Evolutionary conservation across 2,113 vertebrate species (phyloP), one percentile per base, ranked within the genome.

Genomic region (Myrmophylax atrothorax): DNA sequence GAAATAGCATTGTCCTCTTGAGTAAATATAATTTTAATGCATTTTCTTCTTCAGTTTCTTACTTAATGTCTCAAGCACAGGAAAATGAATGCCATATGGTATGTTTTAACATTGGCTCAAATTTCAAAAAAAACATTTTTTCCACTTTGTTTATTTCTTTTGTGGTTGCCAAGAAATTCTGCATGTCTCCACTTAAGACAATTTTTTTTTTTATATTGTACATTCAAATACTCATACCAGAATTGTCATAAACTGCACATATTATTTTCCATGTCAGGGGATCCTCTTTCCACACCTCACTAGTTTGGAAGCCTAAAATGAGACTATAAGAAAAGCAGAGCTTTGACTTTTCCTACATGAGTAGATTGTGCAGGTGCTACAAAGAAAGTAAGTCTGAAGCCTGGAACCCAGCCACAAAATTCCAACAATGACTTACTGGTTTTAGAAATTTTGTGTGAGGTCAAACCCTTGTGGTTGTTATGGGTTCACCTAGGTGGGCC

Each of bases 141-240:
- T 86, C 40, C 7, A 56, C 0, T 4, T 33, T 79, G 4, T 49
- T 87, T 40, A 49, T 84, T 86, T 9, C 18, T 69, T 88, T 66
- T 75, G 18, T 74, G 23, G 6, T 81, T 93, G 69, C 47, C 79
- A 94, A 87, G 49, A 94, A 94, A 80, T 80, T 80, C 47, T 89
- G 14, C n/a, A n/a, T 28, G 19, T 14, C 25, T 78, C n/a, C 4
- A 6, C 26, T 67, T 70, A 84, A 55, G 5, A 5, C 44, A 18
- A 87, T 49, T 46, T 49, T 16, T 52, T 52, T 73, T 92, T 78
- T 63, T 31, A 63, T 42, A 37, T 49, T 85, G 14, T 33, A 20
- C 44, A 9, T 52, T 89, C 56, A 73, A 68, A 58, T 69, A 72
- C 18, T 84, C 38, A 72, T 6, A 35, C 16, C 28, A 64, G 8